Base-by-base conservation (phyloP, 2,797 vertebrate species). In the Acanthurus leucopareius region DNA sequence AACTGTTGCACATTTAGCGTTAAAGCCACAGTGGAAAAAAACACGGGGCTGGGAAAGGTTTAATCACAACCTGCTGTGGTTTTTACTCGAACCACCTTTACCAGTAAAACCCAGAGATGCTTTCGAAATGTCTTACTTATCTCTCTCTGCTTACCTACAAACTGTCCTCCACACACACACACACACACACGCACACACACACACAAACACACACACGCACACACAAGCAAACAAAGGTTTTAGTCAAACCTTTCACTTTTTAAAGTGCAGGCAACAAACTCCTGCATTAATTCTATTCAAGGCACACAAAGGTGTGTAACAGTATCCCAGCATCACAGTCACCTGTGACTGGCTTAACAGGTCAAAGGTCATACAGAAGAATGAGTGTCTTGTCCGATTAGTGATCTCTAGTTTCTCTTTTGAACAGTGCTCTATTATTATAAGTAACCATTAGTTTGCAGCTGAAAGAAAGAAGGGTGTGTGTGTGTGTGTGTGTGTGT, bases 341-440 rank as follows among this genome's bases (percentile, higher is more conserved):
- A 93, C 91, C 91, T 91, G 89, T 83, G 84, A 78, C 64, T 62
- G 86, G 75, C 69, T 72, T 11, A 13, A 59, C 7, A 45, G 91
- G 84, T 93, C 89, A 82, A 49, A 91, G 89, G 88, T 92, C 88
- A 72, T 28, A 0, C 42, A 5, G 47, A 87, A 90, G 91, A 93
- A 93, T 91, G 85, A 69, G 3, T 0, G 80, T 81, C 81, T 74
- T 93, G 93, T 92, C 80, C 15, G 22, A 76, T 85, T n/a, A 42
- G 25, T 67, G 83, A 86, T 90, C 91, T 93, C 92, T 84, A 70
- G 89, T 93, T 94, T 91, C 91, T 52, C 60, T 7, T 22, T 65
- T 52, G 60, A 87, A 93, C 88, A 92, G 60, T 42, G 79, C 40
- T 71, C 86, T n/a, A 68, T 91, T 91, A 80, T 92, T 49, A 62